These are phyloP conservation scores for Pelobates cultripes DNA, from an alignment of 2,797 vertebrate genomes.

Conservation along the genomic window DNA sequence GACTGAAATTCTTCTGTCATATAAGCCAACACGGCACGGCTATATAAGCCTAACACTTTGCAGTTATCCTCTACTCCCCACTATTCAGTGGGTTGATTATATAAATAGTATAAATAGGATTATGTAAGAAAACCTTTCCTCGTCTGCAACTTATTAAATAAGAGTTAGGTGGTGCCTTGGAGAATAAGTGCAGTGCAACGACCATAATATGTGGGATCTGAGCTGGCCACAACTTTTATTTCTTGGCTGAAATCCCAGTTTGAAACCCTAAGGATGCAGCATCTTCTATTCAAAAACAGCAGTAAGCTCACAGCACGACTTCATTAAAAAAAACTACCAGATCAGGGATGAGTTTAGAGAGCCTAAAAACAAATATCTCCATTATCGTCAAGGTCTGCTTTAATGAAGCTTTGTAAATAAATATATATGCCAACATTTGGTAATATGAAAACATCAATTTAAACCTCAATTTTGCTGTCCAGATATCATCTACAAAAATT, in stretches of 20 bases:
- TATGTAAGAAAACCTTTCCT: conserved; percentile 14
- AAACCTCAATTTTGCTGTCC: too few relatives aligned
- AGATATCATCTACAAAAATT: too few relatives aligned
- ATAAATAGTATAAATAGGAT: conserved; percentile 13
- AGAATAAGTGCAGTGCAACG: not conserved
- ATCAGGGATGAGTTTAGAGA: too few relatives aligned
- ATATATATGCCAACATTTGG: too few relatives aligned
- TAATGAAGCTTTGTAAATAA: too few relatives aligned
- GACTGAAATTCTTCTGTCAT: not conserved
- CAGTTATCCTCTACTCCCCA: conserved; percentile 2
- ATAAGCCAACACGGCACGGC: not conserved
- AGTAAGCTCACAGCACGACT: conserved; percentile 5
- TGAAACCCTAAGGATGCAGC: conserved; percentile 3
- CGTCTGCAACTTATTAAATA: conserved; percentile 35
- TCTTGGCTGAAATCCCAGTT: not conserved
- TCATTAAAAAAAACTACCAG: not conserved
- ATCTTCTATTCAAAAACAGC: conserved; percentile 15
- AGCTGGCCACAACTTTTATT: conserved; percentile 3
- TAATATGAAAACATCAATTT: too few relatives aligned
- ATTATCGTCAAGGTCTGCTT: too few relatives aligned
- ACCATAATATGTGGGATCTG: not conserved
- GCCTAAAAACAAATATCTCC: too few relatives aligned
- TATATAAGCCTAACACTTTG: not conserved
- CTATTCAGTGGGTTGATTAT: not conserved
- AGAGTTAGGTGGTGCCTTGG: conserved; percentile 21